These are phyloP conservation scores for Yponomeuta cagnagella DNA, from an alignment of 2,888 invertebrate species.

Conservation along the genomic window DNA sequence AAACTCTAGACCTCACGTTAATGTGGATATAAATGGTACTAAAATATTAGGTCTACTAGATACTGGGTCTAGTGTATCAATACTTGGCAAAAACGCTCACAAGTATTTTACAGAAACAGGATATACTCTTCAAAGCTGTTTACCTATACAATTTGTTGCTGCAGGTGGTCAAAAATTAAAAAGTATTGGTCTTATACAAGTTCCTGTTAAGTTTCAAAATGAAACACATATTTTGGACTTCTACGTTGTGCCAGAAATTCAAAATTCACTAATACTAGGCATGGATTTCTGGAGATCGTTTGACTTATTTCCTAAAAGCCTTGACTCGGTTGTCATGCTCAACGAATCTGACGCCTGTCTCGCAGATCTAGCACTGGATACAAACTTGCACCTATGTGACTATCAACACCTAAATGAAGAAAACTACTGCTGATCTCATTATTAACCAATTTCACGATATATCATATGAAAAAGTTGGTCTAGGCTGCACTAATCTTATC, in stretches of 20 bases:
- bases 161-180: constrained; percentile 21
- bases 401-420: constrained; percentile 12
- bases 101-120: constrained; percentile 1
- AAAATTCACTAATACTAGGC: constrained; percentile 10
- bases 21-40: constrained; percentile 15
- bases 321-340: not conserved
- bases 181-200: constrained; percentile 20
- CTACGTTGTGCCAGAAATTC: constrained; percentile 14
- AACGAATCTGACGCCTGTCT: not conserved
- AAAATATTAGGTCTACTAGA: constrained; percentile 22
- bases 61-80: constrained; percentile 24
- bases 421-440: constrained; percentile 13
- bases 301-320: constrained; percentile 5
- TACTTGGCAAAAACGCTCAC: constrained; percentile 23
- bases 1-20: constrained; percentile 22
- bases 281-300: constrained; percentile 12
- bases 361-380: not conserved
- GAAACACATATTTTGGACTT: not conserved
- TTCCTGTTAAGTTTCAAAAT: constrained; percentile 12
- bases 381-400: not conserved
- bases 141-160: constrained; percentile 13
- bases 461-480: constrained; percentile 21
- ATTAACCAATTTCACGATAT: constrained; percentile 22
- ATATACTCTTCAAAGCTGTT: constrained; percentile 2
- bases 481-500: constrained; percentile 20